phyloP scores from a whole-genome alignment of 2,113 vertebrate genomes.

The Zosterops hypoxanthus region DNA sequence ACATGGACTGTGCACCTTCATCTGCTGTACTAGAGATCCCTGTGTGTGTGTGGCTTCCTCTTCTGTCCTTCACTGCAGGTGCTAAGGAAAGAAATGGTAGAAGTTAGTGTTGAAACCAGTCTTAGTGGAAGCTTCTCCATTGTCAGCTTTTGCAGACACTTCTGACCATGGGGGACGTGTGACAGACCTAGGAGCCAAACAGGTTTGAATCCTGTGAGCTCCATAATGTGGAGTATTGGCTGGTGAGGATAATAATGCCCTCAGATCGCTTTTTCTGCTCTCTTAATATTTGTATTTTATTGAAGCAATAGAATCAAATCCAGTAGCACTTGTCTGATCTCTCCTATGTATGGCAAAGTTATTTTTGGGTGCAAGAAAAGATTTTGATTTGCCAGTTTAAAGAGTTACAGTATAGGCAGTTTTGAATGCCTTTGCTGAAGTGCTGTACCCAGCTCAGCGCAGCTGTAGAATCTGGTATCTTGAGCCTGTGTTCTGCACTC shows the following conservation, averaged over 20 bases:
- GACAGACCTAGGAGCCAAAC: neutral
- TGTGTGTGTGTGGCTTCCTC: neutral
- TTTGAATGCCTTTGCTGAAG: neutral
- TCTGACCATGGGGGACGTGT: neutral
- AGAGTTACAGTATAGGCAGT: neutral
- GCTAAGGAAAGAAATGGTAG: neutral
- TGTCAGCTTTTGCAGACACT: neutral
- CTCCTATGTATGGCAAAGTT: neutral
- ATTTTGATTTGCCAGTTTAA: neutral
- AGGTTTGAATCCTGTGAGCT: neutral
- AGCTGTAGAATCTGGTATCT: neutral
- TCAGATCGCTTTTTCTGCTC: neutral
- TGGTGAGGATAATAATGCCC: neutral
- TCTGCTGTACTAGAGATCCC: neutral
- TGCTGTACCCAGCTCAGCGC: neutral
- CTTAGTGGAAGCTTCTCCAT: neutral
- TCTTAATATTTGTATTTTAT: neutral
- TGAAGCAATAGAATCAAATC: neutral
- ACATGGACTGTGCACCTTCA: accelerated
- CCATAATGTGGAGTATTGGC: accelerated
- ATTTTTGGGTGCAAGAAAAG: neutral
- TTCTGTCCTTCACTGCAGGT: neutral
- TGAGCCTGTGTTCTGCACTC: neutral
- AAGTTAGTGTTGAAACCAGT: neutral
- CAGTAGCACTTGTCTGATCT: neutral